Conservation (phyloP, 2,113 vertebrate species). For the Tachuris rubrigastra region DNA sequence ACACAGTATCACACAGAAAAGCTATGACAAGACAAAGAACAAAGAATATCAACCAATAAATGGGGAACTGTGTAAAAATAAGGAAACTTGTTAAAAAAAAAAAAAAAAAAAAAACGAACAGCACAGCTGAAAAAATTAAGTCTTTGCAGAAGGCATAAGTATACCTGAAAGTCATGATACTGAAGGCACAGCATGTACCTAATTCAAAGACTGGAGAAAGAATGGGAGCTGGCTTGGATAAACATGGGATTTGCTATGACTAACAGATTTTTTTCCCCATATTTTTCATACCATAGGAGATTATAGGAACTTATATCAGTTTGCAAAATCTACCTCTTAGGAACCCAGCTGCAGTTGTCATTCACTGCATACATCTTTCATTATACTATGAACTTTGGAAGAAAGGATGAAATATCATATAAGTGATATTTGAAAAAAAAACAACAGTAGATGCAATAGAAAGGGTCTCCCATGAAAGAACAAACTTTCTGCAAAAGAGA, state of each 20-base stretch:
- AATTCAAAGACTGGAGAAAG: neutral
- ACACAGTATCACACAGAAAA: neutral
- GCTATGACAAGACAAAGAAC: neutral
- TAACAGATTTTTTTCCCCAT: neutral
- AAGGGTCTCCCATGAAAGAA: neutral
- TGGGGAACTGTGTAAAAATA: neutral
- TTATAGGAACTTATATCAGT: neutral
- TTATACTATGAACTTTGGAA: neutral
- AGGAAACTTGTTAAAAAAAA: neutral
- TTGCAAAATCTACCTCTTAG: neutral
- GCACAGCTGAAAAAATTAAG: neutral
- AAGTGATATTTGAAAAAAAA: neutral
- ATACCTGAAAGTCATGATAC: neutral
- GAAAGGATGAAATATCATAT: neutral
- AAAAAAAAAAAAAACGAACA: neutral
- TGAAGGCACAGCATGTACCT: neutral
- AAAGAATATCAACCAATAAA: neutral
- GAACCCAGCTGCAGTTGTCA: neutral
- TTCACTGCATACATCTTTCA: neutral
- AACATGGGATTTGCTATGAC: neutral
- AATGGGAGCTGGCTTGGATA: neutral
- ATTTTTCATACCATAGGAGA: neutral
- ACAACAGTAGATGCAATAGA: neutral
- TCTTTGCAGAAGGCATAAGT: neutral
- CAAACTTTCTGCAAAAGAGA: neutral